Base-by-base conservation (phyloP, 2,888 invertebrate species). In the Caenorhabditis drosophilae region DNA sequence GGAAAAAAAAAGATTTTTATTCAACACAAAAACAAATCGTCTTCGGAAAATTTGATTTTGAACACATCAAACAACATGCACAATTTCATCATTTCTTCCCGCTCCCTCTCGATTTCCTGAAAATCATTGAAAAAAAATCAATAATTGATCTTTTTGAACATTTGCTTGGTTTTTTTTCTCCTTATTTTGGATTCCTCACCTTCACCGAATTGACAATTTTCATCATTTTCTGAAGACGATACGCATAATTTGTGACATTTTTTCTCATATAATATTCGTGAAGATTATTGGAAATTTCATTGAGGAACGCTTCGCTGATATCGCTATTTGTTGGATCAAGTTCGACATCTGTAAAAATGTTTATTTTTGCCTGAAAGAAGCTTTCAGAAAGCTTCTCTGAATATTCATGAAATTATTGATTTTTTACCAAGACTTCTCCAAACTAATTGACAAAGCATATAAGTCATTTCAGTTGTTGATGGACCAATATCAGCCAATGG, bases 171-270 rank as follows among this genome's bases (percentile, higher is more conserved):
- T n/a, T n/a, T 36, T 36, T 36, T n/a, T 4, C 11, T 36, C 36
- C 16, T n/a, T 4, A 15, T n/a, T 4, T 42, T 11, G 12, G 16
- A 4, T 12, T 15, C 2, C 2, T 4, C 15, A 42, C 42, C 25
- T 51, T 55, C 16, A 62, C 62, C 35, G 48, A 57, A 20, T 62
- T 62, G 52, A 62, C 62, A 22, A 62, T 62, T 49, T 62, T 62
- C 62, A 62, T 62, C 27, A 62, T 47, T 27, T 53, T 52, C 6
- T 57, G 62, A 9, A 62, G 52, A 18, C 62, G 56, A 51, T 52
- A 49, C 15, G 56, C 56, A 49, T 62, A 62, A 52, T 62, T 62
- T 45, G 35, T 31, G 20, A 57, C 34, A 25, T 56, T 56, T 16
- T 53, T 40, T 16, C 57, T 47, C 1, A 23, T 45, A 27, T 62